Percentiles rank a stretch among this genome's conserved stretches.
Evolutionary conservation across 37 sponge, comb jelly and placozoan genomes (phyloP).

Genomic region (Hexactinellida sp.): DNA sequence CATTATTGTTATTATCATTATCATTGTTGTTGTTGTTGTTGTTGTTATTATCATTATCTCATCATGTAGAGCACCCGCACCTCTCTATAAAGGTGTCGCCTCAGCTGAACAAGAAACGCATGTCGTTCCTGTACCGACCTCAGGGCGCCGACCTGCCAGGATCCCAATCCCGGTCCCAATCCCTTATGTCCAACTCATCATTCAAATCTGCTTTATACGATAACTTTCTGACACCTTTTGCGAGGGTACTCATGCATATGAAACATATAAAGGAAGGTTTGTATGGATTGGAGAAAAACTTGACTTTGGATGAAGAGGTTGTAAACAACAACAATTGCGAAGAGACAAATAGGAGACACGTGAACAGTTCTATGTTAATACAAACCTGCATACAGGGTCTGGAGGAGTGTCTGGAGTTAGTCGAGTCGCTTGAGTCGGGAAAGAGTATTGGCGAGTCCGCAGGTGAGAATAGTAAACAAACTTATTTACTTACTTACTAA

Average conservation of each 20-base stretch:
- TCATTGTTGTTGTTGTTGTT: too few species aligned
- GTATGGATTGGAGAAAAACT: not conserved
- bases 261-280: not conserved
- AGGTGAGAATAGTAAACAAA: not conserved
- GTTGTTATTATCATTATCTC: not conserved
- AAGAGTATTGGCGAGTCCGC: conserved; percentile 53
- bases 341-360: not conserved
- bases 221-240: conserved; percentile 1
- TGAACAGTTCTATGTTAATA: not conserved
- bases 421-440: conserved; percentile 59
- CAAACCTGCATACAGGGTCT: conserved; percentile 21
- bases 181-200: not conserved
- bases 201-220: not conserved
- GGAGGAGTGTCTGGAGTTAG: conserved; percentile 75
- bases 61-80: not conserved
- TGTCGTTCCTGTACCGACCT: not conserved
- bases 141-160: not conserved
- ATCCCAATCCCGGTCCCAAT: not conserved
- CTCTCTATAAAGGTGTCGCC: not conserved
- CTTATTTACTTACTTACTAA: not conserved
- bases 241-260: not conserved
- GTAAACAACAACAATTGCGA: not conserved
- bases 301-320: not conserved
- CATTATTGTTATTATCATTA: too few species aligned
- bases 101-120: not conserved